These are phyloP conservation scores for Onychomys arenicola DNA, from an alignment of 2,797 vertebrate species.

Conservation along the genomic window DNA sequence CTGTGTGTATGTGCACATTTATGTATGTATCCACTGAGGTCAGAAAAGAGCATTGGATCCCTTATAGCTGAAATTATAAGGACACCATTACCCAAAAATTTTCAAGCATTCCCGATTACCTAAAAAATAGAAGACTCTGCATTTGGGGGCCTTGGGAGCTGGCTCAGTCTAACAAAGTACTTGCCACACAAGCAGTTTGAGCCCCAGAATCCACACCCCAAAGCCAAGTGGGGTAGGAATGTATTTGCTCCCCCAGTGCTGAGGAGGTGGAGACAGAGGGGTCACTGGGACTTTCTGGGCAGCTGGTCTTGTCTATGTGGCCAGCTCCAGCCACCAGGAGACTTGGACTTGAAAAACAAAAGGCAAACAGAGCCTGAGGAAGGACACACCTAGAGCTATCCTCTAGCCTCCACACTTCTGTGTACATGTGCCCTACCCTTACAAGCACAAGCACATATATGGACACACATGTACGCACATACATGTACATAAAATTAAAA, in stretches of 20 bases:
- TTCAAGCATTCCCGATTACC: not conserved
- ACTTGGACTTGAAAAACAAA: not conserved
- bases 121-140: constrained; percentile 9
- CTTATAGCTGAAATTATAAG: not conserved
- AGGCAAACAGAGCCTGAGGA: not conserved
- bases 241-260: not conserved
- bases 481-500: not conserved
- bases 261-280: not conserved
- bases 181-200: not conserved
- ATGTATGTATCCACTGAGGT: not conserved
- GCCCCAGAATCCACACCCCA: not conserved
- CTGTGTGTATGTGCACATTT: not conserved
- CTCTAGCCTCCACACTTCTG: not conserved
- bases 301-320: not conserved
- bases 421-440: not conserved
- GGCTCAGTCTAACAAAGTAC: not conserved
- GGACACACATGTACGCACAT: not conserved
- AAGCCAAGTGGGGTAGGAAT: not conserved
- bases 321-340: not conserved
- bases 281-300: not conserved
- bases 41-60: not conserved
- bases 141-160: not conserved
- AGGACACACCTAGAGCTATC: not conserved
- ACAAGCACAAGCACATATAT: not conserved
- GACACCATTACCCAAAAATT: constrained; percentile 17